Base-by-base conservation (phyloP, 2,113 vertebrate genomes). In the Ictidomys tridecemlineatus region DNA sequence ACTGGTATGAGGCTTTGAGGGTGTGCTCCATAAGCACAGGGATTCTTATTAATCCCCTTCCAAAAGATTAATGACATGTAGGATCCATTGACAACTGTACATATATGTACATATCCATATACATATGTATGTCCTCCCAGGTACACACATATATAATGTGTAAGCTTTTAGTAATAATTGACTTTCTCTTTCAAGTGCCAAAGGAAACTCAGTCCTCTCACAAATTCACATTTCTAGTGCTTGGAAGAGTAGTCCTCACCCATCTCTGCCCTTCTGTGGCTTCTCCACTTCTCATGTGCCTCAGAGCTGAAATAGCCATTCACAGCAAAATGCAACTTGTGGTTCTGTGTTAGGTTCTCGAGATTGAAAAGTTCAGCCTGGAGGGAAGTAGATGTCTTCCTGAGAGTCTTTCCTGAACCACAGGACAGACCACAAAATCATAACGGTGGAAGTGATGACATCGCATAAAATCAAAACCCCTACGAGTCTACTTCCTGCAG, bases 131-230 rank as follows among this genome's bases (percentile, higher is more conserved):
- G 32, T 4, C 20, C 6, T 39, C 34, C 24, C 24, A 51, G 13
- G n/a, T 1, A 77, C 12, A 48, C 17, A 72, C 13, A 58, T 12
- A 28, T 17, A 85, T 17, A 85, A 14, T 72, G 3, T 28, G 16
- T n/a, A 14, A 65, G 17, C 53, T 80, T 37, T 3, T 67, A 45
- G 34, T 11, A 37, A 20, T 9, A 77, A 45, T 20, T 56, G 12
- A 85, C 84, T 85, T 92, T 92, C 51, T 76, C 11, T 83, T 88
- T 86, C 65, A 88, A 34, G 34, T 26, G 37, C 51, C 48, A 51
- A 8, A 51, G 37, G 32, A 85, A 89, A 83, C 28, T 6, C 2
- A 76, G 42, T 63, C 37, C 72, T 83, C 24, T 73, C 17, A 22
- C 4, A 58, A 37, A 86, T 74, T 77, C 24, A 24, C 20, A 24